These are phyloP conservation scores for Varanus salvator DNA, from an alignment of 2,113 vertebrate genomes.

Conservation along the genomic window DNA sequence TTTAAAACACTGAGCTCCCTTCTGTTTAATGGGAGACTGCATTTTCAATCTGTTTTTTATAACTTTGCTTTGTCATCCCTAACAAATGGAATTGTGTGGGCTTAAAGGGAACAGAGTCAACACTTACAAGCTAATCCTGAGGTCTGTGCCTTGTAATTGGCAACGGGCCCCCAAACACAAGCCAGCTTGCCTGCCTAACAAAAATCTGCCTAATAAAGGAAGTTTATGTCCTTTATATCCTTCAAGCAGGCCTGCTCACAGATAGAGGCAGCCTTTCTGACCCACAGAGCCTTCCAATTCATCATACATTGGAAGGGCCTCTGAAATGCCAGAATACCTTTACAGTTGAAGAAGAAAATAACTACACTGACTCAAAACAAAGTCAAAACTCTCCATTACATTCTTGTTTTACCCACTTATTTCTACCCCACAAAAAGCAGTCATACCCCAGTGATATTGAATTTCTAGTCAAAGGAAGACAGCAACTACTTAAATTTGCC, in stretches of 20 bases:
- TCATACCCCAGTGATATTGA: not conserved
- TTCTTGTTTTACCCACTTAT: not conserved
- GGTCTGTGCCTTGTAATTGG: not conserved
- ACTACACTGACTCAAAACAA: not conserved
- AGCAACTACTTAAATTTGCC: not conserved
- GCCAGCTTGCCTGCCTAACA: not conserved
- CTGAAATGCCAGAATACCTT: not conserved
- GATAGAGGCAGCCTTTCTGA: not conserved
- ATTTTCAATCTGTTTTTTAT: constrained; percentile 9
- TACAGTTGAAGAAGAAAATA: constrained; percentile 2
- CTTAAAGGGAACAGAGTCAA: not conserved
- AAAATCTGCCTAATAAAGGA: constrained; percentile 9
- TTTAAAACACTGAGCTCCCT: not conserved
- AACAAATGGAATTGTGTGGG: not conserved
- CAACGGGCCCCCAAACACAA: not conserved
- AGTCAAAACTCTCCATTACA: not conserved
- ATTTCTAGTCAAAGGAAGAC: not conserved
- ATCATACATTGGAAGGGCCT: not conserved
- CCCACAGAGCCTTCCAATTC: not conserved
- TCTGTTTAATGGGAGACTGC: too few relatives aligned
- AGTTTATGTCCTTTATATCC: not conserved
- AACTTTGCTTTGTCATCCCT: not conserved
- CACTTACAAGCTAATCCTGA: not conserved
- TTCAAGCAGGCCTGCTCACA: not conserved
- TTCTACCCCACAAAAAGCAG: not conserved